Evolutionary conservation across 2,888 invertebrate species (phyloP), one percentile per base, ranked within the genome.

Genomic region (Trichogramma dendrolimi): DNA sequence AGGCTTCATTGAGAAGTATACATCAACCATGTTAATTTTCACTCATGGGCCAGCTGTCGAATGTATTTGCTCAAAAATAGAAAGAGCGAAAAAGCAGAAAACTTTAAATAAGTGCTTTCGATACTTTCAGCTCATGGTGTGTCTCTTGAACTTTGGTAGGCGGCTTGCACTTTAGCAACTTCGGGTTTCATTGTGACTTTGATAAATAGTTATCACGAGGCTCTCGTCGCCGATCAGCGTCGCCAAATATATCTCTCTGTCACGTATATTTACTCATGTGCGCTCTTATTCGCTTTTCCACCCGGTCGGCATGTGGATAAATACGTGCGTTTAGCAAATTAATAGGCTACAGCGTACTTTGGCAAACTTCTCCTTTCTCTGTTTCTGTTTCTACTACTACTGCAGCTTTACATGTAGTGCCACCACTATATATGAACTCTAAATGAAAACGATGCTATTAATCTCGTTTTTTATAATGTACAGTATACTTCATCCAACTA

Each of bases 281-380:
- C 38, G 5, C 49, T 48, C 11, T 7, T 42, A 39, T 38, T 41
- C 49, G 52, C 53, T 10, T 48, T 6, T 41, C 51, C 54, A 55
- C 42, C 38, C 44, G 53, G 11, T 47, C 51, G 54, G 51, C 64
- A 61, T 60, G 62, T 66, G 68, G 64, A 74, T 73, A 72, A 74
- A 74, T 74, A 74, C 69, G 71, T 65, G 68, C 69, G 71, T 73
- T 73, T 70, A 70, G 62, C 67, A 71, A 71, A 73, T 74, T 75
- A 74, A 75, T 74, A 69, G 73, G 70, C 68, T 75, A 75, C 73
- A 74, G 70, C 68, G 67, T 68, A 68, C 67, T 74, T 74, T 74
- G 75, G 75, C 74, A 71, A 72, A 71, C 65, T 68, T 68, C 55
- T 60, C 49, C 53, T 50, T 47, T 51, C 58, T 38, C 59, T 27